These are phyloP conservation scores for Catonia carolina DNA, from an alignment of 2,888 invertebrate species.

Conservation along the genomic window DNA sequence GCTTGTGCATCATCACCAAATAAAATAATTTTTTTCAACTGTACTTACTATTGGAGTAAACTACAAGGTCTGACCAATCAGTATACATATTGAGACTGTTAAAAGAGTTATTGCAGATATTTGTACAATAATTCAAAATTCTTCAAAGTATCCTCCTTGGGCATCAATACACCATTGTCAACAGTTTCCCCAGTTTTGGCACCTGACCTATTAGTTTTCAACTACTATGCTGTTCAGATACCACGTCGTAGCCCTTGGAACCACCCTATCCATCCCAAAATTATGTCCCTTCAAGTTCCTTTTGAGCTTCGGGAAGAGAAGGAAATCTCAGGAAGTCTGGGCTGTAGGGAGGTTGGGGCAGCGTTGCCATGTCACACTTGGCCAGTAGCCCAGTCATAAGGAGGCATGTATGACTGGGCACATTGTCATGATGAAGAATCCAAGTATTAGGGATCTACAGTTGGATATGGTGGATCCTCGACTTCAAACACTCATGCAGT, in stretches of 20 bases:
- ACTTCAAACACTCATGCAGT: background rate
- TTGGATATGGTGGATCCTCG: background rate
- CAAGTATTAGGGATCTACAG: background rate
- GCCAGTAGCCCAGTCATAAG: constrained; percentile 8
- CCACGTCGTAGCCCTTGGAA: constrained; percentile 23
- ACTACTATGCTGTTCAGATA: constrained; percentile 32
- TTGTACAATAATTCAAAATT: background rate
- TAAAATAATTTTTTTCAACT: too few relatives aligned
- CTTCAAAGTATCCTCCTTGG: constrained; percentile 32
- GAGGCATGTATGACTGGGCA: constrained; percentile 7
- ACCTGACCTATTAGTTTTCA: constrained; percentile 30
- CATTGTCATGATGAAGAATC: constrained; percentile 13
- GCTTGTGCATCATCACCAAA: too few relatives aligned
- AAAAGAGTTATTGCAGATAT: background rate
- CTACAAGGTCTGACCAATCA: too few relatives aligned
- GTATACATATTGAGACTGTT: too few relatives aligned
- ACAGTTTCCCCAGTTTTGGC: constrained; percentile 31
- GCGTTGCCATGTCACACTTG: constrained; percentile 5
- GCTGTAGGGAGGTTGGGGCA: constrained; percentile 22
- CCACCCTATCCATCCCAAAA: background rate
- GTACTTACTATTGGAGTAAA: too few relatives aligned
- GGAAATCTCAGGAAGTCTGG: too few relatives aligned
- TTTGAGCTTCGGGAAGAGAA: too few relatives aligned
- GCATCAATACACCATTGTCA: constrained; percentile 31
- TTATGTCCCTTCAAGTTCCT: background rate